These are phyloP conservation scores for Schizothorax lantsangensis DNA, from an alignment of 2,797 vertebrate species.

Conservation along the genomic window DNA sequence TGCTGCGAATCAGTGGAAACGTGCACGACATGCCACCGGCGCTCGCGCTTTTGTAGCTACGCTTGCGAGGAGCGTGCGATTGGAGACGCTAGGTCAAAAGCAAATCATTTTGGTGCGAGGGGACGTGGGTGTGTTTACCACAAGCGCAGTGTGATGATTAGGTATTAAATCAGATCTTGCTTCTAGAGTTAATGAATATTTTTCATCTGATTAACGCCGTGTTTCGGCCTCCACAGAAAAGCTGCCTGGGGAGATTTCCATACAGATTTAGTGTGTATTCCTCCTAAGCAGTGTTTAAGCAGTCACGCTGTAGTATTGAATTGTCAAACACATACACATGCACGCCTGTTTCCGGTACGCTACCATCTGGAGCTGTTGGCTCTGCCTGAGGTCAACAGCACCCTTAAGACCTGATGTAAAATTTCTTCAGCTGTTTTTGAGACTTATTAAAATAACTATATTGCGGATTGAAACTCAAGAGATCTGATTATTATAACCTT, in stretches of 20 bases:
- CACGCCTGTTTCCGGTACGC: background rate
- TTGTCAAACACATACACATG: slow-evolving; percentile 6
- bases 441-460: slow-evolving; percentile 36
- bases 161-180: slow-evolving; percentile 32
- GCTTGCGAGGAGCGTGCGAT: background rate
- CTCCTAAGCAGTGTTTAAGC: background rate
- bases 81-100: background rate
- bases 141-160: slow-evolving; percentile 15
- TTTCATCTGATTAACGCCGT: slow-evolving; percentile 17
- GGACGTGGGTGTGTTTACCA: slow-evolving; percentile 32
- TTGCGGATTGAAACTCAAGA: background rate
- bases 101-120: slow-evolving; percentile 4
- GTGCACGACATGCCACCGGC: slow-evolving; percentile 4
- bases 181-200: slow-evolving; percentile 29
- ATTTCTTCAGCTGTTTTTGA: slow-evolving; percentile 29
- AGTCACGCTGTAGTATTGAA: background rate
- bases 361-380: slow-evolving; percentile 36
- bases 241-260: background rate
- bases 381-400: slow-evolving; percentile 15
- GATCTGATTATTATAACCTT: slow-evolving; percentile 27
- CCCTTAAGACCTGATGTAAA: slow-evolving; percentile 17
- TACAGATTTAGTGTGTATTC: background rate
- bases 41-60: background rate
- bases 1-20: slow-evolving; percentile 55
- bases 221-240: background rate